Conservation (phyloP, 2,888 invertebrate genomes). For the Lathronympha strigana region DNA sequence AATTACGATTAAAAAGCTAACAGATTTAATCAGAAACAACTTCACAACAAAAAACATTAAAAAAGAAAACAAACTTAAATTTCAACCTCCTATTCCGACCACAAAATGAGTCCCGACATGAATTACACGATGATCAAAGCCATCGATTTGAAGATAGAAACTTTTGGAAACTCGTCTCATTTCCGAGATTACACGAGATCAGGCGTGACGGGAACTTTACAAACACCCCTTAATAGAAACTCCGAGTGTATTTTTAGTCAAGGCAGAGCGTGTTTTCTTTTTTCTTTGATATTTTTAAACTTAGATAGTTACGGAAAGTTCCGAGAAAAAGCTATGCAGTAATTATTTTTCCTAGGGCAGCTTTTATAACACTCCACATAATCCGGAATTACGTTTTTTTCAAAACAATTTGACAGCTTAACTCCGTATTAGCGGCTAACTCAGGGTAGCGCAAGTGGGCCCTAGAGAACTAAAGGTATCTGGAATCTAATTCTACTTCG, state of each 20-base stretch:
- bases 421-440: no score
- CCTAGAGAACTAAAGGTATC: no score
- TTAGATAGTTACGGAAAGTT: no score
- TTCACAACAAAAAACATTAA: not conserved
- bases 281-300: not conserved
- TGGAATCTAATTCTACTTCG: no score
- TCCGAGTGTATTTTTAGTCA: constrained; percentile 8
- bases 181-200: constrained; percentile 35
- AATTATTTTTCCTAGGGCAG: no score
- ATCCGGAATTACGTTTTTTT: no score
- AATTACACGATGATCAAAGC: constrained; percentile 23
- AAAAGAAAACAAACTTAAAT: constrained; percentile 9
- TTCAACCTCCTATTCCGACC: not conserved
- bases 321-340: no score
- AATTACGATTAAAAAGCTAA: not conserved
- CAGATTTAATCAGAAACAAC: not conserved
- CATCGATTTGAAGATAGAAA: constrained; percentile 25
- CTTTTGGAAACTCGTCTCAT: constrained; percentile 33
- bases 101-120: not conserved
- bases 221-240: constrained; percentile 13
- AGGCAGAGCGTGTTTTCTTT: not conserved
- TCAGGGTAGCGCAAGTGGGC: no score
- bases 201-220: constrained; percentile 14
- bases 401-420: no score
- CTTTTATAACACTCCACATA: no score